phyloP scores from a whole-genome alignment of 2,113 vertebrate species.

The Cathartes aura region DNA sequence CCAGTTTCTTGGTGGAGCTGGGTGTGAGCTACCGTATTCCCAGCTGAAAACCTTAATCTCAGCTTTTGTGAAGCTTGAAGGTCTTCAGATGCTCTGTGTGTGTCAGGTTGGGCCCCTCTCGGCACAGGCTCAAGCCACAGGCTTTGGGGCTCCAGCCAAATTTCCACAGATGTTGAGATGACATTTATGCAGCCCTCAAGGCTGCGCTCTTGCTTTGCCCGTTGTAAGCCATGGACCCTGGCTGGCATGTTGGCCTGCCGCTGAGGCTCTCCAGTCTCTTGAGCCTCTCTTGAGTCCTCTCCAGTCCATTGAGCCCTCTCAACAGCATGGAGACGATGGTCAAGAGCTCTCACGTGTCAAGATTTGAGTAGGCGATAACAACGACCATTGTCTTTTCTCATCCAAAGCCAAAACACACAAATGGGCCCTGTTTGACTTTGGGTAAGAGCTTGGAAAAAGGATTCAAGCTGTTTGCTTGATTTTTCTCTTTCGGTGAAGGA shows the following conservation, averaged over 20 bases:
- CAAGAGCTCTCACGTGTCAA: fast-evolving
- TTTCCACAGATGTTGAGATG: background rate
- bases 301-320: background rate
- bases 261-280: background rate
- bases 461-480: background rate
- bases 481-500: background rate
- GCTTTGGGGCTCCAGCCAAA: background rate
- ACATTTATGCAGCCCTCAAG: background rate
- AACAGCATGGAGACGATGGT: fast-evolving
- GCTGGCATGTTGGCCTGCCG: fast-evolving
- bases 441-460: background rate
- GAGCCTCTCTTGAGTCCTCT: background rate
- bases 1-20: background rate
- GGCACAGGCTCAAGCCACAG: background rate
- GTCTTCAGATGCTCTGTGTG: background rate
- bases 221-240: fast-evolving
- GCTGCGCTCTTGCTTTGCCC: fast-evolving
- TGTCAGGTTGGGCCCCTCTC: fast-evolving
- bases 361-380: background rate
- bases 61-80: fast-evolving
- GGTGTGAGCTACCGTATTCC: background rate
- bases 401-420: background rate
- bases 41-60: background rate
- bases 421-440: background rate
- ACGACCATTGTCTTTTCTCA: background rate